Evolutionary conservation across 2,888 invertebrate genomes (phyloP).

Genomic region (Apeira syringaria): DNA sequence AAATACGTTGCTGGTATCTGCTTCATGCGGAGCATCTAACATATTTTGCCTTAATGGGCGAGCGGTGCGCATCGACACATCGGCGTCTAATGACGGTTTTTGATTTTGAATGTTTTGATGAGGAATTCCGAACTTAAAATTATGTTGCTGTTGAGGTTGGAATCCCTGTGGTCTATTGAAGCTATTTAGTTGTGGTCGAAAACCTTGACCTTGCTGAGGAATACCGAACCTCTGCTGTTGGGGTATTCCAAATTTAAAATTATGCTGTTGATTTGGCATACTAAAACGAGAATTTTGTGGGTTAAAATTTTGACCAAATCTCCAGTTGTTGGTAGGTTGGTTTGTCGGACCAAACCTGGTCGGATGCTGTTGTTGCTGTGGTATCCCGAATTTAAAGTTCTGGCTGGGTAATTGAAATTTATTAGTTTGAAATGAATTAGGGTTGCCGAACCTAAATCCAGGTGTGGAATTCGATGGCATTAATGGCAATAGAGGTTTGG

Average conservation of each 20-base stretch:
- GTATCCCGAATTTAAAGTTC: not conserved
- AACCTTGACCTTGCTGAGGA: not conserved
- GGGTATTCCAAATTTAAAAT: not conserved
- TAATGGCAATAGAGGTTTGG: not conserved
- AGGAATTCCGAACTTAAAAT: not conserved
- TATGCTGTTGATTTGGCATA: not conserved
- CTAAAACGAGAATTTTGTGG: not conserved
- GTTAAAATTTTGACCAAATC: not conserved
- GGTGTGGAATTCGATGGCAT: not conserved
- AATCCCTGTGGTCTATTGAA: not conserved
- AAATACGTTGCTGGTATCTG: not conserved
- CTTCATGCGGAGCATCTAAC: not conserved
- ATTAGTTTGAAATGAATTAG: not conserved
- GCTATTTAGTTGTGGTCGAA: not conserved
- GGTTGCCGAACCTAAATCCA: not conserved
- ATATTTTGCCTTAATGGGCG: not conserved
- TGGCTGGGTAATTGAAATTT: not conserved
- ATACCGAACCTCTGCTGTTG: not conserved
- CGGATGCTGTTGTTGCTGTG: not conserved
- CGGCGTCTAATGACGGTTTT: not conserved
- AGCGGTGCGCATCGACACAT: not conserved
- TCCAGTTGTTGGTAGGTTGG: not conserved
- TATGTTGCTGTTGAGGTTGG: not conserved
- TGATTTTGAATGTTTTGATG: not conserved
- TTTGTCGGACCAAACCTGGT: not conserved